Evolutionary conservation across 2,797 vertebrate genomes (phyloP).

Genomic region (Pteropus rufus): DNA sequence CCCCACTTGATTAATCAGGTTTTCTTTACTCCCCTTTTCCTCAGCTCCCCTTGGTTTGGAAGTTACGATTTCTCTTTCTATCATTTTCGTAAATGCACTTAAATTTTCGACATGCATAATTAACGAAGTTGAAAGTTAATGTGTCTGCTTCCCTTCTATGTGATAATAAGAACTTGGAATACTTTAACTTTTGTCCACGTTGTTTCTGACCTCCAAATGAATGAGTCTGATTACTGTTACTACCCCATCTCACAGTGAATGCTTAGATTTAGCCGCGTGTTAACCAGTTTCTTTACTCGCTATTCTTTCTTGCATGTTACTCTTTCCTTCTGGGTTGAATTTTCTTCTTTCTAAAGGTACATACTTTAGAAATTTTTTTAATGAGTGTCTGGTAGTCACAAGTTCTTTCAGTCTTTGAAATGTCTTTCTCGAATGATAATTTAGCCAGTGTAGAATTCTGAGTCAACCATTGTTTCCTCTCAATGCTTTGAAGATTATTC

Average conservation of each 20-base stretch:
- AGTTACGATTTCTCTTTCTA: neutral
- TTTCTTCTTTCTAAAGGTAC: neutral
- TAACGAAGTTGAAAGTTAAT: neutral
- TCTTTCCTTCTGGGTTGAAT: neutral
- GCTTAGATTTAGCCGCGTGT: no score
- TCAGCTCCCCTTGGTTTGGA: neutral
- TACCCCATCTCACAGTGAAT: rapidly evolving
- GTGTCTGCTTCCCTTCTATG: neutral
- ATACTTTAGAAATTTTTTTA: neutral
- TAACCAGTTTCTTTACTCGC: neutral
- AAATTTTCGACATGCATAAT: neutral
- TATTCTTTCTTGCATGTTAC: neutral
- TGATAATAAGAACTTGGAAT: neutral
- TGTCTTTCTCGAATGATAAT: neutral
- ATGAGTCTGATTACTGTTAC: neutral
- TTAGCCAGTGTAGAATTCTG: neutral
- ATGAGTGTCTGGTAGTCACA: neutral
- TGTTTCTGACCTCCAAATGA: neutral
- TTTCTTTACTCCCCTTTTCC: neutral
- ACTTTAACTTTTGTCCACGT: neutral
- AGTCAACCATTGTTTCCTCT: neutral
- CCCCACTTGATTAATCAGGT: neutral
- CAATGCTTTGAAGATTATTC: neutral
- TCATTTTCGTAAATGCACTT: neutral
- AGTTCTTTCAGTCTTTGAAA: neutral